Evolutionary conservation across 2,113 vertebrate species (phyloP).

Genomic region (Lethenteron camtschaticum): DNA sequence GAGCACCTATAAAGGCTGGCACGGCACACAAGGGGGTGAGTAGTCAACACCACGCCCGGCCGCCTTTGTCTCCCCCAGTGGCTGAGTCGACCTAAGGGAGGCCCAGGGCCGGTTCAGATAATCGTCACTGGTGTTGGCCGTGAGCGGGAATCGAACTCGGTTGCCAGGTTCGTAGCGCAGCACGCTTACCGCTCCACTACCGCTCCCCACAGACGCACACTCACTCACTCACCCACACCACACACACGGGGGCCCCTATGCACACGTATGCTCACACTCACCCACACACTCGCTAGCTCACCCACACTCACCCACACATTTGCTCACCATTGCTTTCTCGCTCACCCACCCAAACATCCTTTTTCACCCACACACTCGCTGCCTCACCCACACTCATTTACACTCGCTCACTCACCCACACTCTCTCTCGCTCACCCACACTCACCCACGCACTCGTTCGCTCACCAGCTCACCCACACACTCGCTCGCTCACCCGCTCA

Average conservation of each 20-base stretch:
- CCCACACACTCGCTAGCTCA: neutral
- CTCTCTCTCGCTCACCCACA: neutral
- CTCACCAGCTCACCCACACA: constrained; percentile 22
- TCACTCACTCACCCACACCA: constrained; percentile 15
- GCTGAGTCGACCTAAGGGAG: too few relatives aligned
- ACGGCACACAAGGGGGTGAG: too few relatives aligned
- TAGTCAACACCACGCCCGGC: too few relatives aligned
- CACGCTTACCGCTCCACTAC: too few relatives aligned
- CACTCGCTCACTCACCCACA: constrained; percentile 57
- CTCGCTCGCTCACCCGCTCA: neutral
- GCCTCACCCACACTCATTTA: constrained; percentile 10
- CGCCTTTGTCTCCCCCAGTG: too few relatives aligned
- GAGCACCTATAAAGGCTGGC: too few relatives aligned
- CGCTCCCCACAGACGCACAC: too few relatives aligned
- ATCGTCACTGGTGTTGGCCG: too few relatives aligned
- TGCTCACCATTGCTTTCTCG: neutral
- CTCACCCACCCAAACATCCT: neutral
- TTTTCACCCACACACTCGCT: neutral
- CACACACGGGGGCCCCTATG: constrained; percentile 25
- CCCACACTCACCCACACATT: neutral
- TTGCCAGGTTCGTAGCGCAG: too few relatives aligned
- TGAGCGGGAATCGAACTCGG: too few relatives aligned
- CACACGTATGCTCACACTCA: neutral
- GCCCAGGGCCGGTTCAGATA: too few relatives aligned
- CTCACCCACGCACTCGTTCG: constrained; percentile 41